Conservation (phyloP, 2,113 vertebrate genomes). For the Petaurus breviceps region DNA sequence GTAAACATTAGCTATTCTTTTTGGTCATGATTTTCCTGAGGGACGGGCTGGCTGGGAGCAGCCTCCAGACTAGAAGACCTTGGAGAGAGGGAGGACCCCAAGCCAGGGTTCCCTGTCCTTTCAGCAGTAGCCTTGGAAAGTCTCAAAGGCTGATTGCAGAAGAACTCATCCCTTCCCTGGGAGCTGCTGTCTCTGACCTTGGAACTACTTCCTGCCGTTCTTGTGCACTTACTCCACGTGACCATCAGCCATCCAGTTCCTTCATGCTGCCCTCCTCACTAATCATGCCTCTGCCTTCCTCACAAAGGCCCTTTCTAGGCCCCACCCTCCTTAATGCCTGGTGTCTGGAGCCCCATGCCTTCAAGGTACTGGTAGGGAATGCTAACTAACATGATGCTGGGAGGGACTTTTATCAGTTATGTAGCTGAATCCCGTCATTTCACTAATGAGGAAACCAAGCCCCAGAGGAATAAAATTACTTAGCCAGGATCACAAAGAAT, state of each 20-base stretch:
- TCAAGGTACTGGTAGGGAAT: background rate
- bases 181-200: background rate
- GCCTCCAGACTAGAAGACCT: background rate
- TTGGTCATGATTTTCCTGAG: background rate
- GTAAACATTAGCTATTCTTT: background rate
- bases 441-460: background rate
- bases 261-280: constrained; percentile 85
- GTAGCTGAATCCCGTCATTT: background rate
- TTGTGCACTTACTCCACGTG: background rate
- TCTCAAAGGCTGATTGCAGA: background rate
- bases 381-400: background rate
- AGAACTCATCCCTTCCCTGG: background rate
- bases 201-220: background rate
- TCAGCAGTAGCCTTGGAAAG: background rate
- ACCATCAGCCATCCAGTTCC: background rate
- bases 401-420: background rate
- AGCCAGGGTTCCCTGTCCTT: background rate
- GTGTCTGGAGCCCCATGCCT: background rate
- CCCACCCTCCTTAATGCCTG: background rate
- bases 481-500: background rate
- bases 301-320: no score
- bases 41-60: background rate
- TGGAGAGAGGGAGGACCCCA: background rate
- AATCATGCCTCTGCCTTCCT: constrained; percentile 28
- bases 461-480: background rate